Conservation (phyloP, 2,113 vertebrate species). For the Rhinolophus ferrumequinum region DNA sequence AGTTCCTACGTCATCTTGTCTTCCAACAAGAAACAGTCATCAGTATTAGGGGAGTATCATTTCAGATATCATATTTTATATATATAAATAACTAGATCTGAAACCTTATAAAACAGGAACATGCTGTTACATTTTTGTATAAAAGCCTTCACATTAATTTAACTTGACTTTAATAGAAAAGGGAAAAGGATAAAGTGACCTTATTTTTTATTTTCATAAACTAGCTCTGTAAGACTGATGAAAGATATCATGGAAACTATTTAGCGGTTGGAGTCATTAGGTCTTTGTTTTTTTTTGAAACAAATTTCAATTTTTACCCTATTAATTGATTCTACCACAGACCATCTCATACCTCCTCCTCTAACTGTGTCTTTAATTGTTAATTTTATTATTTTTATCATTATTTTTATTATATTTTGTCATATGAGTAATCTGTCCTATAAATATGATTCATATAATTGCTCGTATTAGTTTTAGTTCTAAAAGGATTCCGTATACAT, state of each 20-base stretch:
- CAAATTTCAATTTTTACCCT: neutral
- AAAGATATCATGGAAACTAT: neutral
- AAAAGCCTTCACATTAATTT: slow-evolving; percentile 5
- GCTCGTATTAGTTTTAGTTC: neutral
- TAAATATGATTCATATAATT: slow-evolving; percentile 8
- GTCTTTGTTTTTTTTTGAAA: neutral
- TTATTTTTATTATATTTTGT: slow-evolving; percentile 36
- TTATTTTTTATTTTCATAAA: neutral
- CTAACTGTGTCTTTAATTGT: neutral
- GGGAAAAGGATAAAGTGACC: neutral
- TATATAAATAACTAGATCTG: neutral
- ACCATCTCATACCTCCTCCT: neutral
- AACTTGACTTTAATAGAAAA: neutral
- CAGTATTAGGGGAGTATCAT: neutral
- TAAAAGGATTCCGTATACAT: neutral
- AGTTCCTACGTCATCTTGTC: neutral
- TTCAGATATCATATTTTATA: neutral
- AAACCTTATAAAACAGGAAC: neutral
- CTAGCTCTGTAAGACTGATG: neutral
- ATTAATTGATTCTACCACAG: neutral
- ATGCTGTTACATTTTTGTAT: neutral
- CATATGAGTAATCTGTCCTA: neutral
- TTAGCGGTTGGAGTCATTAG: neutral
- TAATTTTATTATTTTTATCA: neutral
- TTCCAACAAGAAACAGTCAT: neutral